Conservation (phyloP, 2,113 vertebrate genomes). For the Solenodon paradoxus region DNA sequence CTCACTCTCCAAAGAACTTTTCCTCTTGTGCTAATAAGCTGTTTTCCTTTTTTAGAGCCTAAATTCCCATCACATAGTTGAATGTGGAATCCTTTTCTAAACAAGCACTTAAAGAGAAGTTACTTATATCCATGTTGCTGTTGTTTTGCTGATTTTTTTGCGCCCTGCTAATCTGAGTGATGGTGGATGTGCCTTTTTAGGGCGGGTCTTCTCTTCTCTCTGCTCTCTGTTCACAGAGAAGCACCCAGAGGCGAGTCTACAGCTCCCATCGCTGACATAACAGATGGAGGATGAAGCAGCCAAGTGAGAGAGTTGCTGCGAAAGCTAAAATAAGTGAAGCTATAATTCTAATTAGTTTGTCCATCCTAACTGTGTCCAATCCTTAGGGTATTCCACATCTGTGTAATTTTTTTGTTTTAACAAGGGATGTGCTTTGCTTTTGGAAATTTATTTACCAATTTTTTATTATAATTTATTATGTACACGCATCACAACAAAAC, state of each 20-base stretch:
- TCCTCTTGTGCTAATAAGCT: background rate
- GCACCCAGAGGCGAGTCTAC: background rate
- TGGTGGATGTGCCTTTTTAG: background rate
- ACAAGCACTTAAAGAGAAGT: background rate
- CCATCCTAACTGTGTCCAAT: background rate
- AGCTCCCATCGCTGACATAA: rapidly evolving
- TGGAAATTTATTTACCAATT: background rate
- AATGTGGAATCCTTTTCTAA: background rate
- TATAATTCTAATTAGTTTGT: background rate
- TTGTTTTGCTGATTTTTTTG: background rate
- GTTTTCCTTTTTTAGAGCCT: background rate
- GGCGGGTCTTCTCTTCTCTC: background rate
- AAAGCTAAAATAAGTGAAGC: background rate
- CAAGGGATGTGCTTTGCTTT: background rate
- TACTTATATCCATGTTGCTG: background rate
- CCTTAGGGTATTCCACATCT: background rate
- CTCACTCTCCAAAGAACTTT: background rate
- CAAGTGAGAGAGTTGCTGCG: background rate
- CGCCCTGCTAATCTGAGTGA: background rate
- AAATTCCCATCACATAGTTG: background rate
- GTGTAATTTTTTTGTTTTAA: background rate
- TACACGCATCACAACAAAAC: background rate
- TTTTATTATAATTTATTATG: background rate
- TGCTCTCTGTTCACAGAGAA: background rate
- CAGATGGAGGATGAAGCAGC: background rate